A percentile compares a stretch with the other conserved stretches of the same genome.
Conservation (phyloP, 1,140 invertebrate genomes). For the Ditylenchus dipsaci region DNA sequence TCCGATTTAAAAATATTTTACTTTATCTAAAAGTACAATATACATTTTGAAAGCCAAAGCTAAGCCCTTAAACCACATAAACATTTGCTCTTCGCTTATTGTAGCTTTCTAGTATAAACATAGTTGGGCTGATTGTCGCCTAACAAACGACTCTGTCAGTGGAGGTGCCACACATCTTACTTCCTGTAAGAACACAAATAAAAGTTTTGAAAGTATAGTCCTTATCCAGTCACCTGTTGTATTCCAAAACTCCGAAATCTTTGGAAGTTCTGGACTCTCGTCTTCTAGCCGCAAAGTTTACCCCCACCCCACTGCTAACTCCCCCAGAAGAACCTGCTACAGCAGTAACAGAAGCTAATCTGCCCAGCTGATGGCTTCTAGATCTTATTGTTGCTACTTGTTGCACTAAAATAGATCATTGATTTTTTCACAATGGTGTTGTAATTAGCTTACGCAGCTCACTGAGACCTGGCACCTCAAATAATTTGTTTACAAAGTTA, state of each 20-base stretch:
- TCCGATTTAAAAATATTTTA: too few species aligned
- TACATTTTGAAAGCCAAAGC: too few species aligned
- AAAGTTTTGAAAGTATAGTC: neutral
- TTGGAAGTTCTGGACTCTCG: neutral
- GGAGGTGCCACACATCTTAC: neutral
- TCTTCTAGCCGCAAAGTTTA: neutral
- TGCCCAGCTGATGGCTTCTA: neutral
- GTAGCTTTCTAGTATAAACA: too few species aligned
- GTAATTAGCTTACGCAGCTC: neutral
- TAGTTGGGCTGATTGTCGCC: neutral
- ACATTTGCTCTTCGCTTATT: too few species aligned
- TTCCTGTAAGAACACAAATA: neutral
- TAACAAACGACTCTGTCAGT: neutral
- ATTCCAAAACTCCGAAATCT: conserved; percentile 1
- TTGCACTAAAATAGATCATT: conserved; percentile 2
- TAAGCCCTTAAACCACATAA: too few species aligned
- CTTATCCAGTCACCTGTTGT: neutral
- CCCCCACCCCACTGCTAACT: neutral
- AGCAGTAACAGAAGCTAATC: neutral
- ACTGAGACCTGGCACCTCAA: neutral
- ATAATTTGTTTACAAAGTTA: neutral
- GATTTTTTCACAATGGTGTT: neutral
- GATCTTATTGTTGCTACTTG: neutral
- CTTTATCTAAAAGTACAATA: too few species aligned
- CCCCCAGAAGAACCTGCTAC: neutral